Evolutionary conservation across 2,797 vertebrate genomes (phyloP), one percentile per base, ranked within the genome.

Genomic region (Numenius phaeopus): DNA sequence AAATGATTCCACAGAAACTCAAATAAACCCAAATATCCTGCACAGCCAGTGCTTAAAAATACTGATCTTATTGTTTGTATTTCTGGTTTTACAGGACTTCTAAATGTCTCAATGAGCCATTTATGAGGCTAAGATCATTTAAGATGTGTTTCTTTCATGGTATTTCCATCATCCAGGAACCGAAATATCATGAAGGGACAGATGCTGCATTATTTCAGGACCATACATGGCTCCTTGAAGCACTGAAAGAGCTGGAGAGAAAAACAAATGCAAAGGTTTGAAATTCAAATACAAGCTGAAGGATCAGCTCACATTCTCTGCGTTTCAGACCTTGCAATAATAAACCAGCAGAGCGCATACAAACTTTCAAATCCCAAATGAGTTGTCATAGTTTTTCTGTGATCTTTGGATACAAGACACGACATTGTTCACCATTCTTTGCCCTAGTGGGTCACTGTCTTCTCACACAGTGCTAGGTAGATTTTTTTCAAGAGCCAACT

Each of bases 101-200:
- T 58, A 30, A 85, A 94, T 59, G 61, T 50, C 34, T 86, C 89
- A 91, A 40, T 67, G 91, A 96, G 17, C 42, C 67, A 46, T 91
- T 96, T 93, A 87, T 82, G 70, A 96, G 14, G 14, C 30, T 85
- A 86, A 90, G 37, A 91, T 83, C 14, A 72, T 77, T 91, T 83
- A 55, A 93, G 58, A 39, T 2, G 0, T 40, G 16, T 44, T 94
- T 61, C 18, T 91, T 85, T 87, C 54, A 34, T 30, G 15, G 29
- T 32, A 19, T 86, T 92, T 73, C 61, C 64, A 70, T 76, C 73
- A 88, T 27, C 21, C 40, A 85, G 61, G 10, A 87, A 70, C 44
- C 22, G 59, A 92, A 67, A 73, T 66, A 46, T 11, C 75, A 77
- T 59, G 62, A 89, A 24, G 37, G 62, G 67, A 95, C 71, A 96